These are phyloP conservation scores for Eunapius fragilis DNA, from an alignment of 37 sponge, comb jelly and placozoan species.

Conservation along the genomic window DNA sequence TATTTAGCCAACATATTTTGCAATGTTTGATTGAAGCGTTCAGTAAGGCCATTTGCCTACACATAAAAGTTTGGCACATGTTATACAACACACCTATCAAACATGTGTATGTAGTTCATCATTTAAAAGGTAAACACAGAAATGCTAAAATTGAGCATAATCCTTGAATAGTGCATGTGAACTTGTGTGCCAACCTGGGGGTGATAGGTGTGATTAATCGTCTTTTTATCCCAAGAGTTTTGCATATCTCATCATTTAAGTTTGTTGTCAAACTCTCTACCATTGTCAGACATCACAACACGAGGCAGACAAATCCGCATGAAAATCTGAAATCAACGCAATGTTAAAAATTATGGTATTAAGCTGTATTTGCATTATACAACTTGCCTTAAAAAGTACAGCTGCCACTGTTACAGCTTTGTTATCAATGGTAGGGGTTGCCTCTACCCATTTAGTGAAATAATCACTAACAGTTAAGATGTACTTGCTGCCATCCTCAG, in stretches of 20 bases:
- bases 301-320: constrained; percentile 69
- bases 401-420: constrained; percentile 44
- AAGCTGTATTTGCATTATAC: too few species aligned
- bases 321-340: constrained; percentile 42
- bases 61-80: too few species aligned
- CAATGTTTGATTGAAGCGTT: too few species aligned
- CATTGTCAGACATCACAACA: constrained; percentile 24
- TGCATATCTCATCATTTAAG: too few species aligned
- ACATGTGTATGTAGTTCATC: neutral
- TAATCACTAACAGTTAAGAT: constrained; percentile 72
- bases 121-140: neutral
- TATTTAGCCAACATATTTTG: too few species aligned
- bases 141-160: neutral
- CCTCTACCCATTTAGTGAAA: constrained; percentile 74
- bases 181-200: too few species aligned
- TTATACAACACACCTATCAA: neutral
- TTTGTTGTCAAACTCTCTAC: too few species aligned
- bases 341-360: too few species aligned
- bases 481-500: too few species aligned
- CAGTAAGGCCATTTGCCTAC: constrained; percentile 72
- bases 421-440: constrained; percentile 41
- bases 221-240: too few species aligned
- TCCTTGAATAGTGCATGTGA: too few species aligned
- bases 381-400: constrained; percentile 53
- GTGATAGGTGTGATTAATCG: too few species aligned